phyloP scores from a whole-genome alignment of 2,797 vertebrate species.

The Phrynocephalus guinanensis region DNA sequence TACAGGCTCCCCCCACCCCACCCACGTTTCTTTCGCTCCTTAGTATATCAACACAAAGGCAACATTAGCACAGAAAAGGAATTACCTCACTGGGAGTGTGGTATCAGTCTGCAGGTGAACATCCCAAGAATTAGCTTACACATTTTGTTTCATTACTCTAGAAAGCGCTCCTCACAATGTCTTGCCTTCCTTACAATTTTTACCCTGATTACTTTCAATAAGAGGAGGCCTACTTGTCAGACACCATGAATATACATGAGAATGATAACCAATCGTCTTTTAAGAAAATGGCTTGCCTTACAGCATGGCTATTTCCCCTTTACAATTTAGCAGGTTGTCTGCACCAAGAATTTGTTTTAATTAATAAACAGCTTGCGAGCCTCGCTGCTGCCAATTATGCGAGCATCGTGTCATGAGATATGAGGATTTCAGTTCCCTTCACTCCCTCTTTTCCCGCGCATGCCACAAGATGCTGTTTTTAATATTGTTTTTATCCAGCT shows the following conservation, averaged over 20 bases:
- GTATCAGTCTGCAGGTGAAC: rapidly evolving
- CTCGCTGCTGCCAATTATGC: conserved; percentile 30
- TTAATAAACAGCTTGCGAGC: conserved; percentile 32
- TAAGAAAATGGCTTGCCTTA: conserved; percentile 14
- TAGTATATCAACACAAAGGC: rapidly evolving
- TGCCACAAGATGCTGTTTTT: background rate
- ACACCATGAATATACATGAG: conserved; percentile 7
- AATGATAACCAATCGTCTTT: conserved; percentile 34
- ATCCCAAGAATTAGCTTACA: background rate
- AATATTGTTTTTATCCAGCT: rapidly evolving
- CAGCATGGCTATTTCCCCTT: background rate
- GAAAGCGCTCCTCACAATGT: background rate
- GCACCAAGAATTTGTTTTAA: conserved; percentile 43
- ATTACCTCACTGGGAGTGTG: conserved; percentile 29
- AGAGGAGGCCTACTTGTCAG: background rate
- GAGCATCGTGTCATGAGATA: background rate
- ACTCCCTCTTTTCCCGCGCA: background rate
- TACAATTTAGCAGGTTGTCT: conserved; percentile 2
- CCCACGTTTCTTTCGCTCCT: background rate
- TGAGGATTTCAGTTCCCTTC: background rate
- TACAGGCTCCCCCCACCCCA: background rate
- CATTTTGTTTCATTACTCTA: background rate
- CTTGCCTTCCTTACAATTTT: conserved; percentile 20
- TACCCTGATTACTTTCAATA: background rate
- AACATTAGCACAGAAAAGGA: background rate